Evolutionary conservation across 2,113 vertebrate species (phyloP).

Genomic region (Thermophis baileyi): DNA sequence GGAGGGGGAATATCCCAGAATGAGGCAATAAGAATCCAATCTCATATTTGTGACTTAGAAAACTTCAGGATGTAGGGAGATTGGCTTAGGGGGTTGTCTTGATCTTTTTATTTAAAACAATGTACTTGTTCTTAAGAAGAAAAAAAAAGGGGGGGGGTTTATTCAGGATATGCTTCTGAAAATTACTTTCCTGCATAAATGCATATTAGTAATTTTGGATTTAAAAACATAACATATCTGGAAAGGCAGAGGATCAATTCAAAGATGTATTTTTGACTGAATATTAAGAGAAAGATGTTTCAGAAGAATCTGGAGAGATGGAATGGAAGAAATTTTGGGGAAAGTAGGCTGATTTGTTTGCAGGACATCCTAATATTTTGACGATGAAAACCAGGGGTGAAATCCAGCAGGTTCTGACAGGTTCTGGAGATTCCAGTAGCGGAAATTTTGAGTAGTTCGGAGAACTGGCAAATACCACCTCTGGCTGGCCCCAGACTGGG

Average conservation of each 20-base stretch:
- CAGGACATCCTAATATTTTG: background rate
- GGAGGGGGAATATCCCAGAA: background rate
- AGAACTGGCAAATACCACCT: too few species aligned
- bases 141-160: background rate
- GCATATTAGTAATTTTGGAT: background rate
- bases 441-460: too few species aligned
- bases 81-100: background rate
- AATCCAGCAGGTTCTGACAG: too few species aligned
- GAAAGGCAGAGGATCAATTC: background rate
- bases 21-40: background rate
- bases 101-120: background rate
- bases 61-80: background rate
- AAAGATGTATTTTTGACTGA: background rate
- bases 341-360: background rate
- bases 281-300: background rate
- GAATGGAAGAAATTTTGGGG: background rate
- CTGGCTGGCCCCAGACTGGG: too few species aligned
- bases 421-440: too few species aligned
- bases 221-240: background rate
- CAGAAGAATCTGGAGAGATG: background rate
- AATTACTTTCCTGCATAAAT: background rate
- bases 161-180: background rate
- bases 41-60: background rate
- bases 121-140: background rate
- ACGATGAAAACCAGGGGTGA: background rate